Evolutionary conservation across 2,113 vertebrate genomes (phyloP).

Genomic region (Arothron firmamentum): DNA sequence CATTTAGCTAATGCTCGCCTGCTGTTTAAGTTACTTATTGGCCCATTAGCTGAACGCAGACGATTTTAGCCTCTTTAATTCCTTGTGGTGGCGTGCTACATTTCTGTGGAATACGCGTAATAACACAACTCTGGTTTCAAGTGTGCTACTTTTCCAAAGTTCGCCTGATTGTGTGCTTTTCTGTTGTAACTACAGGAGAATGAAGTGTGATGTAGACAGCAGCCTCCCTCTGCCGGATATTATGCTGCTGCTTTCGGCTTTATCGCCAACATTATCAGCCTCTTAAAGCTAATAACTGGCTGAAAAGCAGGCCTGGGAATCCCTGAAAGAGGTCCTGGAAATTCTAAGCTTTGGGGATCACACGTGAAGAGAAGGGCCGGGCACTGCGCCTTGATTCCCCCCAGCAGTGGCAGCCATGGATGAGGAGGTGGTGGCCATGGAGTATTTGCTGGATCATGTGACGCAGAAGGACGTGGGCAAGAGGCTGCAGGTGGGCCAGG

Average conservation of each 20-base stretch:
- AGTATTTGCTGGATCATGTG: slow-evolving; percentile 86
- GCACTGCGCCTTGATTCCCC: background rate
- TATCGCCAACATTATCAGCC: slow-evolving; percentile 11
- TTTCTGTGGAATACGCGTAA: too few relatives aligned
- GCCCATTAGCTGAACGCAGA: background rate
- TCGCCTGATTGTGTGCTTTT: background rate
- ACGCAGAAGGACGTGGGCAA: slow-evolving; percentile 90
- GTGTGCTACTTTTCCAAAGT: background rate
- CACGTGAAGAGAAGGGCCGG: background rate
- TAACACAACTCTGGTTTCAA: background rate
- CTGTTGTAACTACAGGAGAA: slow-evolving; percentile 10
- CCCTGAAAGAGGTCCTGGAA: slow-evolving; percentile 5
- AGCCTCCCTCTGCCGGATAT: background rate
- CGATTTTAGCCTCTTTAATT: background rate
- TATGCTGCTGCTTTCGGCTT: slow-evolving; percentile 5
- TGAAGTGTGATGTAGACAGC: slow-evolving; percentile 1
- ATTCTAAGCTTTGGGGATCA: background rate
- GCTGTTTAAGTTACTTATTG: background rate
- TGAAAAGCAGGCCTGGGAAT: background rate
- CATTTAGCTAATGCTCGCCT: background rate
- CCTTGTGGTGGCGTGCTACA: background rate
- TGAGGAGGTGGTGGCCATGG: slow-evolving; percentile 77
- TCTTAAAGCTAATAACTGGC: background rate
- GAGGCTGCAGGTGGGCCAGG: slow-evolving; percentile 89
- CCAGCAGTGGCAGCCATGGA: slow-evolving; percentile 73